Base-by-base conservation (phyloP, 2,113 vertebrate genomes). In the Corydoras sp. region DNA sequence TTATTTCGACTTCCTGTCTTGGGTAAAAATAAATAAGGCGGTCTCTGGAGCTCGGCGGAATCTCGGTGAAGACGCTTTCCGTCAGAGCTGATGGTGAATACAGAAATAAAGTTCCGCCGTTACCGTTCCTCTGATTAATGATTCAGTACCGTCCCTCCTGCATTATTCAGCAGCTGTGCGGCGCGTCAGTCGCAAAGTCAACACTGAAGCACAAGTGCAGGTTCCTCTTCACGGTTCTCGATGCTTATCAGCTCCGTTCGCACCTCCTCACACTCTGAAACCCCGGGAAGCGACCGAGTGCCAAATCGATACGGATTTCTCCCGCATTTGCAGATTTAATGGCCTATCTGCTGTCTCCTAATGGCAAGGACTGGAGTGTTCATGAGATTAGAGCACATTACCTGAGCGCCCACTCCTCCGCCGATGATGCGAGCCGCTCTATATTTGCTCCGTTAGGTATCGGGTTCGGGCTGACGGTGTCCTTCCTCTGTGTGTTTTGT, bases 321-420 rank as follows among this genome's bases (percentile, higher is more conserved):
- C 72, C 58, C 30, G 65, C 84, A 81, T 83, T 77, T 76, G 58
- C 75, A 64, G 60, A 24, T 82, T 82, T 85, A 88, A 89, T 83
- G 77, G 72, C 83, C 87, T 88, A 88, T 88, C 86, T 86, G 73
- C 77, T 79, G 69, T 79, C 71, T 82, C 75, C 84, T 88, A 88
- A 88, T 86, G 83, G 83, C 76, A 68, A 74, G 78, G 84, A 87
- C 77, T 83, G 82, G 77, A 77, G 77, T 82, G 83, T 84, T 86
- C 79, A 89, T 85, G 70, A 80, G 80, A 84, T 87, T 83, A 85
- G 59, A 61, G 76, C 10, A n/a, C 74, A 73, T 77, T 79, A 81
- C 71, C 43, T 68, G 66, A 13, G 43, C 24, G 66, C 11, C 53
- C 49, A 50, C 50, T 65, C 49, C 15, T 68, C 50, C 24, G 61